A percentile compares a stretch with the other conserved stretches of the same genome.
phyloP scores from a whole-genome alignment of 2,888 invertebrate genomes.

The Hypolimnas misippus region DNA sequence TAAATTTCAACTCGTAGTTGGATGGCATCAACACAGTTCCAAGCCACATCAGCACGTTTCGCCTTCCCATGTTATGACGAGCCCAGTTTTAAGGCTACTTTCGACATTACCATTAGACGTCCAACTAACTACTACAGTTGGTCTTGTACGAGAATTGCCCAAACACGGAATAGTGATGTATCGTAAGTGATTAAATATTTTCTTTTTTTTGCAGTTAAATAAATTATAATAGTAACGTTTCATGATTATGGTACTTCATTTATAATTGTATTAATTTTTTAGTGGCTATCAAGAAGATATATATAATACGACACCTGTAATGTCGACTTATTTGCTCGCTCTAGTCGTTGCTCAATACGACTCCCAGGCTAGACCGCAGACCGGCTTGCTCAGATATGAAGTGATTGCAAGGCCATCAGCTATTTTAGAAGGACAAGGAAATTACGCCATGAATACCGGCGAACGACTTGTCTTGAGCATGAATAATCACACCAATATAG shows the following conservation, averaged over 20 bases:
- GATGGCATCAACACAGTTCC: constrained; percentile 88
- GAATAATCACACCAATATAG: constrained; percentile 82
- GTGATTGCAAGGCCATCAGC: constrained; percentile 77
- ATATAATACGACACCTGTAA: constrained; percentile 70
- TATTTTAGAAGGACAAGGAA: constrained; percentile 59
- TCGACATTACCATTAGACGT: constrained; percentile 86
- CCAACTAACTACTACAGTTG: constrained; percentile 75
- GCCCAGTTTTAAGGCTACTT: constrained; percentile 91
- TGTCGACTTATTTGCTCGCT: constrained; percentile 89
- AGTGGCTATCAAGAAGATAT: constrained; percentile 64
- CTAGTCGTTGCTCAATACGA: constrained; percentile 87
- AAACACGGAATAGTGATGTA: constrained; percentile 41
- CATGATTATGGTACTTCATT: not conserved
- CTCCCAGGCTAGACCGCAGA: constrained; percentile 36
- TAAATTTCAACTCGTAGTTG: constrained; percentile 60
- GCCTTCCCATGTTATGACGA: constrained; percentile 93
- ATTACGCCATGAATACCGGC: constrained; percentile 72
- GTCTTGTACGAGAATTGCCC: constrained; percentile 84
- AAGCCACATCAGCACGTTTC: constrained; percentile 86
- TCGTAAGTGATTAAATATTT: constrained; percentile 50
- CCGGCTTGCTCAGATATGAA: constrained; percentile 57
- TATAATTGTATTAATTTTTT: constrained; percentile 30
- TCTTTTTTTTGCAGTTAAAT: constrained; percentile 8
- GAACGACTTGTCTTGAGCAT: constrained; percentile 73
- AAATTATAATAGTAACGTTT: not conserved